Evolutionary conservation across 2,797 vertebrate species (phyloP).

Genomic region (Phataginus tetradactyla): DNA sequence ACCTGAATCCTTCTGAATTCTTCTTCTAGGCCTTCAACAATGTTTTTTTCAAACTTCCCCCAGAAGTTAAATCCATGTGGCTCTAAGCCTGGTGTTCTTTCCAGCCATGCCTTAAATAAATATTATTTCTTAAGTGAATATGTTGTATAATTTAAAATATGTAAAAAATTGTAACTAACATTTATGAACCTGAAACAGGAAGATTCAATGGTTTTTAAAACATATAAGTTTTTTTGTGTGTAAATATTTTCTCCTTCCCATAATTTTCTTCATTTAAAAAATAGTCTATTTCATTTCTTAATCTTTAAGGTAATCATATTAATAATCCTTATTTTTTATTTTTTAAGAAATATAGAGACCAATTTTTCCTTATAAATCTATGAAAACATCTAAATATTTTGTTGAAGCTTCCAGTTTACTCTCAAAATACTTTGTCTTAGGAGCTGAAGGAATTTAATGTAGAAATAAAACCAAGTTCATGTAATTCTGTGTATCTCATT

Average conservation of each 20-base stretch:
- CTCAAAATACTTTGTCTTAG: not conserved
- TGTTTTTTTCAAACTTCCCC: constrained; percentile 93
- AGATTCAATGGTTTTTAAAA: not conserved
- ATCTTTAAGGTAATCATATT: not conserved
- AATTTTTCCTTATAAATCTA: not conserved
- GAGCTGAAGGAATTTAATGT: not conserved
- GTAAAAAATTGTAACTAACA: not conserved
- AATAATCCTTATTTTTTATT: not conserved
- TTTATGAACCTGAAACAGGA: not conserved
- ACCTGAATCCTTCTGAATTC: constrained; percentile 93
- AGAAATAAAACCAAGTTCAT: constrained; percentile 11
- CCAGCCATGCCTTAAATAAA: constrained; percentile 94
- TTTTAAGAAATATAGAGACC: not conserved
- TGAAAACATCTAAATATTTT: not conserved
- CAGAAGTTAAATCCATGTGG: constrained; percentile 96
- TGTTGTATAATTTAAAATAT: not conserved
- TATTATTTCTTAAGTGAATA: constrained; percentile 34
- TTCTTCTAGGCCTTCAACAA: constrained; percentile 90
- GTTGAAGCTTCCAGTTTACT: not conserved
- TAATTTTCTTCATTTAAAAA: constrained; percentile 39
- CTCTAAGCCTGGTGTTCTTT: constrained; percentile 97
- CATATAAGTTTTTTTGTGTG: not conserved
- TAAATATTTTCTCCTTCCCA: not conserved
- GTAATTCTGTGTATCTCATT: not conserved
- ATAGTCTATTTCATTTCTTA: not conserved